Evolutionary conservation across 2,113 vertebrate species (phyloP), one percentile per base, ranked within the genome.

Genomic region (Barnardius zonarius): DNA sequence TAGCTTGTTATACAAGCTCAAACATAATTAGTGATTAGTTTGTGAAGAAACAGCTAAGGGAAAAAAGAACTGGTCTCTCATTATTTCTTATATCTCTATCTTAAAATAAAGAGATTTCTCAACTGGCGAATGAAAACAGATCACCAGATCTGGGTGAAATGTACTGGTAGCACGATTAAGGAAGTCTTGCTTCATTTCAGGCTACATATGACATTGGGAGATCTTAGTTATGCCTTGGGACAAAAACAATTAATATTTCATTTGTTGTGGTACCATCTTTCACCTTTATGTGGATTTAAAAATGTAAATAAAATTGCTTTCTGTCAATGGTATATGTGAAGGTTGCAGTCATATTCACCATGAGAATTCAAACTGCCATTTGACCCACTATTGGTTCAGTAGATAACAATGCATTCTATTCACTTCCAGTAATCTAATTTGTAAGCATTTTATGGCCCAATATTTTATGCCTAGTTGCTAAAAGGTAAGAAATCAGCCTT

Each of bases 301-400:
- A 97, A 98, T 97, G 97, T 98, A 98, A 98, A 98, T 97, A 98
- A 97, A 97, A 98, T 97, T 95, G 96, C 95, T 97, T 97, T 97
- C 93, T 95, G 88, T 96, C 97, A 97, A 69, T 97, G 95, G 93
- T 94, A 91, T 95, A 95, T 87, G 91, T 91, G 97, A 98, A 98
- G 97, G 98, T 98, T 76, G 46, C 76, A 90, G 87, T 96, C 96
- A 92, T 97, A 95, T 84, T 97, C 84, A 92, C 86, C 23, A 84
- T 3, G 39, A 97, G 92, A 96, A 97, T 95, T 98, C 97, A 96
- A 96, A 97, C 93, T 94, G 95, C 95, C 91, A 91, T 98, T 98
- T 98, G 98, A 98, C 96, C 97, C 94, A 93, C 97, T 96, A 96
- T 54, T 97, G 92, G 78, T 96, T 98, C 95, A 96, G 91, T 92